Percentiles rank a stretch among this genome's conserved stretches.
Evolutionary conservation across 2,888 invertebrate genomes (phyloP).

Genomic region (Tachina fera): DNA sequence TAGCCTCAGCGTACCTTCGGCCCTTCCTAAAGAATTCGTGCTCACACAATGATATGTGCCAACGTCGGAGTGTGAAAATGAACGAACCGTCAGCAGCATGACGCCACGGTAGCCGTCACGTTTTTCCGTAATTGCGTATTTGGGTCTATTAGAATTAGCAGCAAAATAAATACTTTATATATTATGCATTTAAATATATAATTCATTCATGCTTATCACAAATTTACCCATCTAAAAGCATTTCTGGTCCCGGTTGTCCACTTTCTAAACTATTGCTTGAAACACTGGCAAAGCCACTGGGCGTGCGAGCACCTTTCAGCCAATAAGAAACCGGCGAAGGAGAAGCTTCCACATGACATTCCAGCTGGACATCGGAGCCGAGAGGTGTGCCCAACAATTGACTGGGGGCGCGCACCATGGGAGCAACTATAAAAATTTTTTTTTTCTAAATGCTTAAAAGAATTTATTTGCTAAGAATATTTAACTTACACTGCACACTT

Average conservation of each 20-base stretch:
- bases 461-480: too few species aligned
- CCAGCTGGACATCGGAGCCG: constrained; percentile 92
- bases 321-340: constrained; percentile 85
- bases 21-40: constrained; percentile 87
- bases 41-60: constrained; percentile 91
- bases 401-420: constrained; percentile 94
- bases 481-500: constrained; percentile 92
- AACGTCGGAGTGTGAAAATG: constrained; percentile 85
- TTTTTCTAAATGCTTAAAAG: neutral
- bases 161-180: neutral
- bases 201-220: too few species aligned
- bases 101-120: constrained; percentile 82
- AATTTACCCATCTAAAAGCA: constrained; percentile 91
- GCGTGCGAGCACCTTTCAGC: constrained; percentile 82
- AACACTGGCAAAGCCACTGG: constrained; percentile 79
- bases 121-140: constrained; percentile 83
- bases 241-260: constrained; percentile 85
- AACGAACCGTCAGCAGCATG: constrained; percentile 82
- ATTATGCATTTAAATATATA: neutral
- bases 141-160: constrained; percentile 77
- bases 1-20: constrained; percentile 86
- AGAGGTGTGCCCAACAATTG: constrained; percentile 94
- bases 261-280: constrained; percentile 79
- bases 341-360: constrained; percentile 94
- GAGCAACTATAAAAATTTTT: constrained; percentile 90